A percentile compares a stretch with the other conserved stretches of the same genome.
phyloP scores from a whole-genome alignment of 2,797 vertebrate species.

The Choloepus didactylus region DNA sequence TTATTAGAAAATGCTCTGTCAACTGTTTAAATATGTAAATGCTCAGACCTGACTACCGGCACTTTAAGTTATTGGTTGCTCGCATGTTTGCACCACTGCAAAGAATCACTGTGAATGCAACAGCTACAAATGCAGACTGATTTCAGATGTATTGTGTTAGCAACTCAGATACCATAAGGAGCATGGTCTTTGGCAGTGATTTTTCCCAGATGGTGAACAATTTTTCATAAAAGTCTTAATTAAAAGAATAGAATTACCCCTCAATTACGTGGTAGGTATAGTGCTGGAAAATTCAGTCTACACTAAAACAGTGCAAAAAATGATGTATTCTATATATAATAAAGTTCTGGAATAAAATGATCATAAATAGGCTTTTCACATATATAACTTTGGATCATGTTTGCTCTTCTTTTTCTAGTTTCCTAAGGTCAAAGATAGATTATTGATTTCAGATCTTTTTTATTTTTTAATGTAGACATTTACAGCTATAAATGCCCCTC shows the following conservation, averaged over 20 bases:
- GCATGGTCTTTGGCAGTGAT: neutral
- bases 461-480: no score
- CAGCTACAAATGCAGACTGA: neutral
- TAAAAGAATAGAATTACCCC: neutral
- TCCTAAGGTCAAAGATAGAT: no score
- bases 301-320: neutral
- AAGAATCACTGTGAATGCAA: neutral
- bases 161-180: neutral
- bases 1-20: conserved; percentile 19
- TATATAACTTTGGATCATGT: no score
- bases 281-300: neutral
- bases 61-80: neutral
- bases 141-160: neutral
- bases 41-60: neutral
- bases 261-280: neutral
- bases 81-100: neutral
- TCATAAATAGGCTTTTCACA: neutral
- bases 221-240: neutral
- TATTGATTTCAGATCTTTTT: no score
- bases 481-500: no score
- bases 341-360: neutral
- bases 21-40: conserved; percentile 2
- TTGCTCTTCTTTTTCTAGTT: no score
- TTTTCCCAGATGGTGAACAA: neutral
- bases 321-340: neutral